phyloP scores from a whole-genome alignment of 2,888 invertebrate species.

The Epinotia ramella region DNA sequence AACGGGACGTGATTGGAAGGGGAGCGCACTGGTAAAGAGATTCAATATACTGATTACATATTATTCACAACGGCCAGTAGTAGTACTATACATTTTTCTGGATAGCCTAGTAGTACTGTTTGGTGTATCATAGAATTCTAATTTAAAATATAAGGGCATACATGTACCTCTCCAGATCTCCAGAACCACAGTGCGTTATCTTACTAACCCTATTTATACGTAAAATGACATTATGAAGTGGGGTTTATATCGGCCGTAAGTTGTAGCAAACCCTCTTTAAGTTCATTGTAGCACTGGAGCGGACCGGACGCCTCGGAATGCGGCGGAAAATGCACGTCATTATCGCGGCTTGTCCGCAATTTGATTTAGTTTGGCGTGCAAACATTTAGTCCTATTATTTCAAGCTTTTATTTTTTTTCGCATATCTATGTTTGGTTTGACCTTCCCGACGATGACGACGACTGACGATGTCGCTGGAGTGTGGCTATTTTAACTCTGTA shows the following conservation, averaged over 20 bases:
- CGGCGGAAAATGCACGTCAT: conserved; percentile 17
- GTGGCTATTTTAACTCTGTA: too few relatives aligned
- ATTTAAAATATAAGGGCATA: too few relatives aligned
- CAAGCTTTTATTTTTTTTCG: neutral
- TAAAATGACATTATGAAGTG: neutral
- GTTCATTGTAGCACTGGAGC: neutral
- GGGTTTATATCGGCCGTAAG: neutral
- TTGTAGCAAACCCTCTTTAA: conserved; percentile 11
- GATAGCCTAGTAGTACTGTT: too few relatives aligned
- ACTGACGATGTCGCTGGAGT: too few relatives aligned
- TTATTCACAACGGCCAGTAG: too few relatives aligned
- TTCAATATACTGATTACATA: too few relatives aligned
- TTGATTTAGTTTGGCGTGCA: neutral
- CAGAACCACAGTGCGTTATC: neutral
- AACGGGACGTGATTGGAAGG: too few relatives aligned
- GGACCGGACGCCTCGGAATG: neutral
- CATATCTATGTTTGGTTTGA: too few relatives aligned
- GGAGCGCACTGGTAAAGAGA: too few relatives aligned
- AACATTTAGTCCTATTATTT: neutral
- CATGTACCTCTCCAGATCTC: neutral
- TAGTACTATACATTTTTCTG: too few relatives aligned
- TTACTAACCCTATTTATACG: neutral
- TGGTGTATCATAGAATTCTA: too few relatives aligned
- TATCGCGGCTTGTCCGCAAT: conserved; percentile 9
- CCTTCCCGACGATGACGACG: too few relatives aligned